Conservation (phyloP, 2,113 vertebrate species). For the Saccopteryx leptura region DNA sequence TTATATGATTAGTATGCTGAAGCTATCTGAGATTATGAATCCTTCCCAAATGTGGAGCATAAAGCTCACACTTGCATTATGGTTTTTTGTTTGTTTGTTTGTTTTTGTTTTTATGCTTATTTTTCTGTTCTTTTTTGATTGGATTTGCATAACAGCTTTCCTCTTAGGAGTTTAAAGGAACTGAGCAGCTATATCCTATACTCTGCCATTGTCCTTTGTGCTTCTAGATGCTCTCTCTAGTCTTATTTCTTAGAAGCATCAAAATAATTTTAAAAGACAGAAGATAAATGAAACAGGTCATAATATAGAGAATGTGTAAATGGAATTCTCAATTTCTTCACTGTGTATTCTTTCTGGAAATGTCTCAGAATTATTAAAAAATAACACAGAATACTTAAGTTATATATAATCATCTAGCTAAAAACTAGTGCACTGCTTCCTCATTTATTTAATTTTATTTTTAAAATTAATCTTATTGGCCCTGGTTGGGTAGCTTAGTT, state of each 20-base stretch:
- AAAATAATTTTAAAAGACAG: not conserved
- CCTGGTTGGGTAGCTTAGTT: not conserved
- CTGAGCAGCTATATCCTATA: not conserved
- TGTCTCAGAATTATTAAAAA: not conserved
- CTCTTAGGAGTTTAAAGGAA: not conserved
- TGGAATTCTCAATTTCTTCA: not conserved
- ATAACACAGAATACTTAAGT: not conserved
- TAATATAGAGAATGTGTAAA: not conserved
- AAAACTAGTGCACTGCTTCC: not conserved
- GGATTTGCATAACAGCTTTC: not conserved
- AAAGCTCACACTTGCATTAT: not conserved
- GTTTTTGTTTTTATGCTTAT: not conserved
- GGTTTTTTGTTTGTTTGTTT: not conserved
- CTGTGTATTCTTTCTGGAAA: not conserved
- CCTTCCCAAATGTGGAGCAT: not conserved
- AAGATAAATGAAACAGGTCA: not conserved
- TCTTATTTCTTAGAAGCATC: not conserved
- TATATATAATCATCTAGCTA: not conserved
- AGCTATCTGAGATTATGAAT: slow-evolving; percentile 50
- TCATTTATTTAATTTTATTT: slow-evolving; percentile 32
- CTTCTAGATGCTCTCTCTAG: not conserved
- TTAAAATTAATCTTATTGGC: not conserved
- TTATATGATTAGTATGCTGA: not conserved
- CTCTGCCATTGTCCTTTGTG: not conserved
- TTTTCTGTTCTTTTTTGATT: not conserved